Evolutionary conservation across 2,797 vertebrate species (phyloP).

Genomic region (Notolabrus celidotus): DNA sequence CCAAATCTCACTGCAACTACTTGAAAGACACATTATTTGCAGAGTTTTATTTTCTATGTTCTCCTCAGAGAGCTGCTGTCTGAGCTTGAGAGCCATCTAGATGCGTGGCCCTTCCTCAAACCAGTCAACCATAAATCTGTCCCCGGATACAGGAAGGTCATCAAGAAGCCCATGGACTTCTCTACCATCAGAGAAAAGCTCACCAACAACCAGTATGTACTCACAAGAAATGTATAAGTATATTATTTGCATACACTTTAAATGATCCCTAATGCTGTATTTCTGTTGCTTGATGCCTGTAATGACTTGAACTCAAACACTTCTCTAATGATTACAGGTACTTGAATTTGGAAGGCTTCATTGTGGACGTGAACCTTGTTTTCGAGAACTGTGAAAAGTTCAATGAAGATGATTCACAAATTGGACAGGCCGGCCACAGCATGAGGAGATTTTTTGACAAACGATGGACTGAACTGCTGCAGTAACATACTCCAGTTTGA

Average conservation of each 20-base stretch:
- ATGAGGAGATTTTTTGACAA: slow-evolving; percentile 98
- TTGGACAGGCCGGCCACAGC: slow-evolving; percentile 94
- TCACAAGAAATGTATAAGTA: background rate
- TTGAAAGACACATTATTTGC: background rate
- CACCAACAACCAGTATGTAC: slow-evolving; percentile 89
- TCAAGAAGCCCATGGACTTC: slow-evolving; percentile 99
- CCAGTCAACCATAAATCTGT: slow-evolving; percentile 97
- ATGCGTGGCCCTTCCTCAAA: slow-evolving; percentile 97
- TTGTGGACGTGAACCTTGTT: slow-evolving; percentile 94
- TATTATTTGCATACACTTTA: background rate
- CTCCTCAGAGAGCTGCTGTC: slow-evolving; percentile 89
- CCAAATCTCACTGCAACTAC: no score
- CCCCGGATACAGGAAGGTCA: slow-evolving; percentile 96
- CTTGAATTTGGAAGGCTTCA: slow-evolving; percentile 92
- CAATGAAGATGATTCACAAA: slow-evolving; percentile 97
- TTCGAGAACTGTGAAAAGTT: slow-evolving; percentile 99
- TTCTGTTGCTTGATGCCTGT: background rate
- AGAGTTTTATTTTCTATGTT: slow-evolving; percentile 49
- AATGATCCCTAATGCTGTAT: no score
- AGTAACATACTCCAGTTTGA: slow-evolving; percentile 67
- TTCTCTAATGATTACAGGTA: slow-evolving; percentile 85
- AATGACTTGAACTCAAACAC: background rate
- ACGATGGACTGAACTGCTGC: slow-evolving; percentile 94
- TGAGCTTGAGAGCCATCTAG: slow-evolving; percentile 95
- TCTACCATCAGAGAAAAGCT: slow-evolving; percentile 97